phyloP scores from a whole-genome alignment of 2,888 invertebrate genomes.

The Drosophila yooni region DNA sequence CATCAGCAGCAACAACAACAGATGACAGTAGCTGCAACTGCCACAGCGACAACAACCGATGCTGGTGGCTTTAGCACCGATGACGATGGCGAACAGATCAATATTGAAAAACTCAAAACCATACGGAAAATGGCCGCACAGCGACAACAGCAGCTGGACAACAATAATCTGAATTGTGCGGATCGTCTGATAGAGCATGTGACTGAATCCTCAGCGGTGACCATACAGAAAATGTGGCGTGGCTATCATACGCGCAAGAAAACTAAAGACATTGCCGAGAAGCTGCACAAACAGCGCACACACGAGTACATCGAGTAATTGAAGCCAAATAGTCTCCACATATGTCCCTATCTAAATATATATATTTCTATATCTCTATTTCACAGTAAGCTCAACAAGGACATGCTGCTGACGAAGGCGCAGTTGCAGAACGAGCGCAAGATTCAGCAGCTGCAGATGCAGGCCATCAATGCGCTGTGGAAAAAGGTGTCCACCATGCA shows the following conservation, averaged over 20 bases:
- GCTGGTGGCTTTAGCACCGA: constrained; percentile 86
- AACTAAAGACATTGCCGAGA: constrained; percentile 86
- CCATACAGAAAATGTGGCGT: constrained; percentile 94
- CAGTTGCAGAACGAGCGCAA: constrained; percentile 94
- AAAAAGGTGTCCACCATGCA: constrained; percentile 92
- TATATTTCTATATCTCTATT: constrained; percentile 29
- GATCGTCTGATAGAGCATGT: constrained; percentile 70
- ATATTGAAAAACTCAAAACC: constrained; percentile 88
- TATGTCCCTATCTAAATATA: not conserved
- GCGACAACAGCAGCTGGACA: constrained; percentile 84
- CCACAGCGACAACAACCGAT: constrained; percentile 68
- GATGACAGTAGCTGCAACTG: constrained; percentile 8
- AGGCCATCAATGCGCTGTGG: constrained; percentile 95
- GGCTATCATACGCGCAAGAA: constrained; percentile 92
- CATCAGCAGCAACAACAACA: constrained; percentile 27
- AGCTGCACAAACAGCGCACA: constrained; percentile 91
- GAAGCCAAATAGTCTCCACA: not conserved
- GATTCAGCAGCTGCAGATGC: constrained; percentile 94
- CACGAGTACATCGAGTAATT: constrained; percentile 93
- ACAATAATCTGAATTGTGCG: constrained; percentile 55
- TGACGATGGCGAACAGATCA: constrained; percentile 88
- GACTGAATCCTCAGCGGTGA: constrained; percentile 88
- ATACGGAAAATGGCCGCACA: constrained; percentile 88
- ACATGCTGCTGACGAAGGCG: constrained; percentile 94
- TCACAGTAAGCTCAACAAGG: constrained; percentile 90